Percentiles rank a stretch among this genome's conserved stretches.
Evolutionary conservation across 2,797 vertebrate species (phyloP).

Genomic region (Leptoclinus maculatus): DNA sequence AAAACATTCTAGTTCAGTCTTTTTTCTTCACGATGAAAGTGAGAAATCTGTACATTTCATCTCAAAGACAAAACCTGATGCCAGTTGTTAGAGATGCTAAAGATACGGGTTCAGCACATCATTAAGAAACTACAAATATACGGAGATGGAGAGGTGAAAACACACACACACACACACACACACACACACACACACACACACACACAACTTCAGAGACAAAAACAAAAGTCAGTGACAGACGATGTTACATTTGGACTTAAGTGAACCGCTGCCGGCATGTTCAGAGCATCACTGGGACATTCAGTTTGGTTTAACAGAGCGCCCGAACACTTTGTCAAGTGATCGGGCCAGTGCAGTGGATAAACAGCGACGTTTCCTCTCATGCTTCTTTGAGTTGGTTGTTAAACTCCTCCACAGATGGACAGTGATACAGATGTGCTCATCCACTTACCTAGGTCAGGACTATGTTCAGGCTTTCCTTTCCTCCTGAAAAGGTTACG

Average conservation of each 20-base stretch:
- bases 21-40: background rate
- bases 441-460: constrained; percentile 75
- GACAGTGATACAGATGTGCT: background rate
- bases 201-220: background rate
- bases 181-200: background rate
- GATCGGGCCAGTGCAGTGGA: background rate
- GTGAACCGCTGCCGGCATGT: background rate
- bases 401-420: background rate
- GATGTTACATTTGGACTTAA: background rate
- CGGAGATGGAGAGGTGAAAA: background rate
- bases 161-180: background rate
- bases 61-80: background rate
- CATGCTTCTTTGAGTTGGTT: background rate
- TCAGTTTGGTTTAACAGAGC: background rate
- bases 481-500: constrained; percentile 76
- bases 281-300: background rate
- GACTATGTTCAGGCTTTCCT: constrained; percentile 55
- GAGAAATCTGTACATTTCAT: background rate
- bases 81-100: background rate
- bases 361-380: constrained; percentile 5
- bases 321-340: background rate
- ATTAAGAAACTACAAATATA: constrained; percentile 10
- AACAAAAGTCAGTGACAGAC: background rate
- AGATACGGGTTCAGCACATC: background rate
- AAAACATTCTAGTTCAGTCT: background rate